Evolutionary conservation across 2,113 vertebrate genomes (phyloP).

Genomic region (Psephotus haematonotus): DNA sequence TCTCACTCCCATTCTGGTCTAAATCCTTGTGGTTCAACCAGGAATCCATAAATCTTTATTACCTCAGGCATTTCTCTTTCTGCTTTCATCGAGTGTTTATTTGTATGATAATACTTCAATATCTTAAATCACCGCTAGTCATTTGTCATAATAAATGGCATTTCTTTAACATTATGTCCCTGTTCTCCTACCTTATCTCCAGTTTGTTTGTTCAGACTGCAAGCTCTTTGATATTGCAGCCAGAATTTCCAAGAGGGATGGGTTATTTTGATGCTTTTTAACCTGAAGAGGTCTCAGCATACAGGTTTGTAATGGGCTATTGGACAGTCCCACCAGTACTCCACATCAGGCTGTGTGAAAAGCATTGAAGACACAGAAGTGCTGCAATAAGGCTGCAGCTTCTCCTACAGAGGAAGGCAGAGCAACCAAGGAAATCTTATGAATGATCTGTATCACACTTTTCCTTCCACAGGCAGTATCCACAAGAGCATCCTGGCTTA

Average conservation of each 20-base stretch:
- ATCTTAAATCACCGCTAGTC: not conserved
- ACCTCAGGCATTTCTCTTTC: not conserved
- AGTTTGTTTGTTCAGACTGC: not conserved
- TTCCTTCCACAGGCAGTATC: not conserved
- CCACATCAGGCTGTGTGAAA: not conserved
- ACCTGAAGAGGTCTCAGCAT: not conserved
- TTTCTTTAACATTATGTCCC: not conserved
- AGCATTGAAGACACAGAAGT: not conserved
- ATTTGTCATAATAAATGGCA: constrained; percentile 24
- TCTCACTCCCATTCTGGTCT: not conserved
- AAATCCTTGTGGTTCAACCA: constrained; percentile 1
- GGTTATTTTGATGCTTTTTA: not conserved
- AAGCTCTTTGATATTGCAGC: not conserved
- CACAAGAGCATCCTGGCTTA: not conserved
- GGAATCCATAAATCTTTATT: constrained; percentile 31
- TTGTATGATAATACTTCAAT: constrained; percentile 27
- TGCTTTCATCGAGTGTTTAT: constrained; percentile 50
- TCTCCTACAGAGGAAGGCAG: not conserved
- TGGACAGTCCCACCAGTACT: not conserved
- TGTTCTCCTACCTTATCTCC: not conserved
- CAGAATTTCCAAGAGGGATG: not conserved
- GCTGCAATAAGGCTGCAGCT: not conserved
- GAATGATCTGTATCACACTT: not conserved
- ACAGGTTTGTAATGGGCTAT: not conserved
- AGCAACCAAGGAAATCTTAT: not conserved